A percentile compares a stretch with the other conserved stretches of the same genome.
Evolutionary conservation across 2,888 invertebrate genomes (phyloP).

Genomic region (Drosophila demipolita): DNA sequence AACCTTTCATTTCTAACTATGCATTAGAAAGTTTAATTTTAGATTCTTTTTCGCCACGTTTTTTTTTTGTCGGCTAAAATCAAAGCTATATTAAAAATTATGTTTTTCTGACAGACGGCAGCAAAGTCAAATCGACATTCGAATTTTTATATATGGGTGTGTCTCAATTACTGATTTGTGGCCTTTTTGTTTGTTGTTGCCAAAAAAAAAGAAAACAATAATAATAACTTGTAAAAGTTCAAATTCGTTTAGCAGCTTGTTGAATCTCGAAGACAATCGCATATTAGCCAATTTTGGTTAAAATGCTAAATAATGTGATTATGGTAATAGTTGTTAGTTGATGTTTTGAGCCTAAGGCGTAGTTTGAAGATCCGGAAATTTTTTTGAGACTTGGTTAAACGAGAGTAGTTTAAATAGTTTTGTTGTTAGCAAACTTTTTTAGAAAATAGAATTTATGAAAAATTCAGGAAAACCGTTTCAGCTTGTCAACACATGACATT

Average conservation of each 20-base stretch:
- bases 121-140: constrained; percentile 34
- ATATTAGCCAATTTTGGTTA: constrained; percentile 29
- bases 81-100: constrained; percentile 47
- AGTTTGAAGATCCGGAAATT: neutral
- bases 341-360: neutral
- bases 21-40: constrained; percentile 66
- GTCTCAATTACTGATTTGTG: constrained; percentile 21
- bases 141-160: constrained; percentile 50
- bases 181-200: constrained; percentile 27
- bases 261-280: constrained; percentile 18
- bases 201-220: constrained; percentile 33
- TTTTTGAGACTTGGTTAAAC: neutral
- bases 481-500: constrained; percentile 24
- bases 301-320: constrained; percentile 34
- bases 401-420: neutral
- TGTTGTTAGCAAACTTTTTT: neutral
- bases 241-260: constrained; percentile 20
- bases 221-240: constrained; percentile 49
- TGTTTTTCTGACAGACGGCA: constrained; percentile 27
- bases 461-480: neutral
- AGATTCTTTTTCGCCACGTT: neutral
- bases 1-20: constrained; percentile 64
- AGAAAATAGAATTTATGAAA: neutral
- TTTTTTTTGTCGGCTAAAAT: constrained; percentile 42
- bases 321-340: constrained; percentile 10